Conservation (phyloP, 23 tunicate species). For the Styela plicata region DNA sequence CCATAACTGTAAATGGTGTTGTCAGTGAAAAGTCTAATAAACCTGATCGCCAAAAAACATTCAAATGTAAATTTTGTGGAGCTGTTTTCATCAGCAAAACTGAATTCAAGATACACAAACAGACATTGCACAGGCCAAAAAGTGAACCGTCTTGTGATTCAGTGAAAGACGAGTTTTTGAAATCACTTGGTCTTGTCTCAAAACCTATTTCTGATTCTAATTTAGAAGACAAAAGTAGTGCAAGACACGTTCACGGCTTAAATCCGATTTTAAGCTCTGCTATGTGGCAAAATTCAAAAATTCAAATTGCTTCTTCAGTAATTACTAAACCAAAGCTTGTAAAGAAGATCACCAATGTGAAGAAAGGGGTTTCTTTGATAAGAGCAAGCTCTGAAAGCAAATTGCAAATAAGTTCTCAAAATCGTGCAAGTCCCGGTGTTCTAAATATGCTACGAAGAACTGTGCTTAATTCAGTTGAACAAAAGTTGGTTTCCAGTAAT, state of each 20-base stretch:
- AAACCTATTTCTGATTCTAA: not conserved
- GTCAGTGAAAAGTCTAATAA: not conserved
- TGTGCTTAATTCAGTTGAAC: slow-evolving; percentile 15
- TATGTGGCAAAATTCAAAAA: not conserved
- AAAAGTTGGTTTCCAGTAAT: not conserved
- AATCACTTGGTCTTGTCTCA: not conserved
- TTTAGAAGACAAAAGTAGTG: not conserved
- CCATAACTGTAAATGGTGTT: not conserved
- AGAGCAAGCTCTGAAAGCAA: not conserved
- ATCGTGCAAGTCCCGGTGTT: slow-evolving; percentile 9
- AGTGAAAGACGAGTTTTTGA: not conserved
- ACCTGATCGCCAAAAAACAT: not conserved
- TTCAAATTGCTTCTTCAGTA: too few relatives aligned
- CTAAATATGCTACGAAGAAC: slow-evolving; percentile 6
- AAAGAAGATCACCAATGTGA: not conserved
- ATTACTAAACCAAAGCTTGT: not conserved
- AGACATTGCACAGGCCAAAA: not conserved
- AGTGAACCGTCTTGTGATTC: not conserved
- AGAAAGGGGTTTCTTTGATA: not conserved
- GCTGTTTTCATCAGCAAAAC: not conserved
- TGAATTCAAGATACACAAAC: not conserved
- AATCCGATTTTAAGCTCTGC: not conserved
- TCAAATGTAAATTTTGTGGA: not conserved
- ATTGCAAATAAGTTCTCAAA: not conserved
- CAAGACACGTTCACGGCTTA: not conserved